Percentiles rank a stretch among this genome's conserved stretches.
phyloP scores from a whole-genome alignment of 2,797 vertebrate species.

The Sebastes matsubarae region DNA sequence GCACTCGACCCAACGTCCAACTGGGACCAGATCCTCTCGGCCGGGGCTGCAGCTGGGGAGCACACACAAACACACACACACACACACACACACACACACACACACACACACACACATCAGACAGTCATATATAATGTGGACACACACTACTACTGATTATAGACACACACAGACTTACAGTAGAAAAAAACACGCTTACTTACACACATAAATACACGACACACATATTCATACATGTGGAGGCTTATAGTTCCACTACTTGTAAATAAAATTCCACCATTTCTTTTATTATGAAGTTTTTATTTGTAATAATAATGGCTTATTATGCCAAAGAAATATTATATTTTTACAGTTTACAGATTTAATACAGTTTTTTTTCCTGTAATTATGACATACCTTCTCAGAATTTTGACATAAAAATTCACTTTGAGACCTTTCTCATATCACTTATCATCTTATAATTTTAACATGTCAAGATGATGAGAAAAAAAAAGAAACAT shows the following conservation, averaged over 20 bases:
- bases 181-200: background rate
- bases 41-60: slow-evolving; percentile 24
- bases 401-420: background rate
- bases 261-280: background rate
- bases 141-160: background rate
- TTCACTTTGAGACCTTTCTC: background rate
- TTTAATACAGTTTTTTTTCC: background rate
- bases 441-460: background rate
- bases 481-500: background rate
- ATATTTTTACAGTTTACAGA: no score
- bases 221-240: background rate
- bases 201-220: background rate
- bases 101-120: background rate
- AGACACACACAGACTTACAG: background rate
- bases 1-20: slow-evolving; percentile 33
- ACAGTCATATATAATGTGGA: background rate
- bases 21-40: slow-evolving; percentile 3
- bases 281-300: background rate
- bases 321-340: background rate
- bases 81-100: no score
- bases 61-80: background rate
- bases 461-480: background rate
- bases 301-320: background rate
- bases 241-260: background rate
- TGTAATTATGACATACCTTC: background rate